Conservation (phyloP, 2,888 invertebrate species). For the Drosophila percnosoma region DNA sequence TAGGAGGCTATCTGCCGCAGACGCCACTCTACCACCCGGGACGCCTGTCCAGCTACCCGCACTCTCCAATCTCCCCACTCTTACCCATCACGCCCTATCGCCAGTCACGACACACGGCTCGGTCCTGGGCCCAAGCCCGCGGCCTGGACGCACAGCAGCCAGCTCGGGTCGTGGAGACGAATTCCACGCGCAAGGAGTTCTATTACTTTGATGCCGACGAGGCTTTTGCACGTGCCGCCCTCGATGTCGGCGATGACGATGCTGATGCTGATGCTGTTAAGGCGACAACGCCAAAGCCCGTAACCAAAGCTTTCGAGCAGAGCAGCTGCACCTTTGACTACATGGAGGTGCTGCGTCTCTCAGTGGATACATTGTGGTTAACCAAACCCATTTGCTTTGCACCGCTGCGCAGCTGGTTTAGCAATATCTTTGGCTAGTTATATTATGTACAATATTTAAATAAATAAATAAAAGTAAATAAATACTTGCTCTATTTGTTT, state of each 20-base stretch:
- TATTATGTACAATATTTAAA: not conserved
- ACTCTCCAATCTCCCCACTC: slow-evolving; percentile 26
- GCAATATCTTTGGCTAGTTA: slow-evolving; percentile 73
- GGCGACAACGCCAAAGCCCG: slow-evolving; percentile 17
- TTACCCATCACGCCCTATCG: slow-evolving; percentile 62
- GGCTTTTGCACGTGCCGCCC: slow-evolving; percentile 58
- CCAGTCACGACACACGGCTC: slow-evolving; percentile 48
- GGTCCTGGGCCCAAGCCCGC: slow-evolving; percentile 54
- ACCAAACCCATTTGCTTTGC: slow-evolving; percentile 81
- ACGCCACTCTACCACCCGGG: slow-evolving; percentile 23
- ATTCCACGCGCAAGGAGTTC: slow-evolving; percentile 81
- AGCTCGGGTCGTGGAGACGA: slow-evolving; percentile 77
- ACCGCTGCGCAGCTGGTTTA: slow-evolving; percentile 79
- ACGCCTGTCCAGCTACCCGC: slow-evolving; percentile 31
- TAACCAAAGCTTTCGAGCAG: slow-evolving; percentile 67
- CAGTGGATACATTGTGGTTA: slow-evolving; percentile 81
- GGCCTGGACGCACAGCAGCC: slow-evolving; percentile 74
- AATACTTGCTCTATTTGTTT: not conserved
- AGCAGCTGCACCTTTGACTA: slow-evolving; percentile 80
- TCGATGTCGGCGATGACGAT: slow-evolving; percentile 52
- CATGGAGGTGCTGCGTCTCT: slow-evolving; percentile 77
- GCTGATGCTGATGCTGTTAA: slow-evolving; percentile 25
- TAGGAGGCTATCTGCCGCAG: slow-evolving; percentile 25
- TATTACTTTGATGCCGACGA: slow-evolving; percentile 78
- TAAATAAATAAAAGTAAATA: not conserved